Evolutionary conservation across 2,888 invertebrate species (phyloP).

Genomic region (Choristoneura rosaceana): DNA sequence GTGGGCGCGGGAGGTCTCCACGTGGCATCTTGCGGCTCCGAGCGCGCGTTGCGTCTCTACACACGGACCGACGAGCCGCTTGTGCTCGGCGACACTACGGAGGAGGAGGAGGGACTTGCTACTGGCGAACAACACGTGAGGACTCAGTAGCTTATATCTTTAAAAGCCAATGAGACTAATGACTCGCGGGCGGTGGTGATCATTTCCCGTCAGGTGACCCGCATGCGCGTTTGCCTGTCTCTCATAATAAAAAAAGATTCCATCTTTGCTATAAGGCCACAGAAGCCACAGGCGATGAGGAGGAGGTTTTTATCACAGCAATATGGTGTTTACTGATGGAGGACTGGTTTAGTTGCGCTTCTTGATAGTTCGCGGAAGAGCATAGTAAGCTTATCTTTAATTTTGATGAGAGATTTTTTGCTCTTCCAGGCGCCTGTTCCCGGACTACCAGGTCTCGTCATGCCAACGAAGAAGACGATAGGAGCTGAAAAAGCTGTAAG

Average conservation of each 20-base stretch:
- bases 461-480: constrained; percentile 95
- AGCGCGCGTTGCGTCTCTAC: constrained; percentile 94
- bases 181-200: no score
- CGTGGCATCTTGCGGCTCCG: constrained; percentile 93
- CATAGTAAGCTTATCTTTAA: no score
- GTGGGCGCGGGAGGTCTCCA: constrained; percentile 93
- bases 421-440: constrained; percentile 85
- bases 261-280: no score
- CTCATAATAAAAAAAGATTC: no score
- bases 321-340: no score
- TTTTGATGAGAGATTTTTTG: not conserved
- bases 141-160: not conserved
- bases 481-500: constrained; percentile 94
- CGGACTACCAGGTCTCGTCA: constrained; percentile 89
- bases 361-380: no score
- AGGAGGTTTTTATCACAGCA: no score
- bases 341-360: no score
- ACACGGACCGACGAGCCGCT: constrained; percentile 94
- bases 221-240: no score
- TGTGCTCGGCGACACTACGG: constrained; percentile 96
- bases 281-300: no score
- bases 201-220: no score
- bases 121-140: constrained; percentile 88
- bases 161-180: no score
- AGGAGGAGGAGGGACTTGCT: constrained; percentile 93